Percentiles rank a stretch among this genome's conserved stretches.
Conservation (phyloP, 2,113 vertebrate species). For the Pseudorectes ferrugineus region DNA sequence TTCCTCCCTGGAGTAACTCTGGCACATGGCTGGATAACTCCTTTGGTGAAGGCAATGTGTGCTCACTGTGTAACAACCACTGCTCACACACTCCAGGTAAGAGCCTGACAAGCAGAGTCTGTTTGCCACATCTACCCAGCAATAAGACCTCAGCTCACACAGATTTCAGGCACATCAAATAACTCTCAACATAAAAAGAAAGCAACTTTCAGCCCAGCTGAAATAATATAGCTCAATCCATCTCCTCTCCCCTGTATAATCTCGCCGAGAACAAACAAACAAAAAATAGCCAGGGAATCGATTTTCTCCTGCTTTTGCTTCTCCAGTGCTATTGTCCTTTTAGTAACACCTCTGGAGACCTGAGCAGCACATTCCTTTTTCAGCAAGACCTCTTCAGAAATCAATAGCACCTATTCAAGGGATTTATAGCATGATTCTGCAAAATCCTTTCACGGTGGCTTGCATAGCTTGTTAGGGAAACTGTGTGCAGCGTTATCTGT, state of each 20-base stretch:
- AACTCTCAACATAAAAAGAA: neutral
- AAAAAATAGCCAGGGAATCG: neutral
- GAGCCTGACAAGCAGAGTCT: neutral
- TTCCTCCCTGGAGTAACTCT: neutral
- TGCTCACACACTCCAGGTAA: neutral
- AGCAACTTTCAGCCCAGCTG: neutral
- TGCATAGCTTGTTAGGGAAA: neutral
- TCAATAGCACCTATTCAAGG: conserved; percentile 31
- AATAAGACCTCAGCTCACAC: neutral
- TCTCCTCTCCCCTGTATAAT: neutral
- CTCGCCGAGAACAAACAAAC: neutral
- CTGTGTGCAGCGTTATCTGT: neutral
- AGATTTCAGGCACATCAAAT: neutral
- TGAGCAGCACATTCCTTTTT: neutral
- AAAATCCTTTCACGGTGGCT: neutral
- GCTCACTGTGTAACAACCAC: neutral
- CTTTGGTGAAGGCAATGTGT: neutral
- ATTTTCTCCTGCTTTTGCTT: conserved; percentile 25
- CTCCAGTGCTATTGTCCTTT: conserved; percentile 1
- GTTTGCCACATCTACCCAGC: neutral
- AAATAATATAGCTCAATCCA: conserved; percentile 13
- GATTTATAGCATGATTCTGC: conserved; percentile 20
- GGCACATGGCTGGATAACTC: neutral
- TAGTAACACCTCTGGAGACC: neutral
- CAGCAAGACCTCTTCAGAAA: conserved; percentile 32